Evolutionary conservation across 2,888 invertebrate species (phyloP).

Genomic region (Escarpia spicata): DNA sequence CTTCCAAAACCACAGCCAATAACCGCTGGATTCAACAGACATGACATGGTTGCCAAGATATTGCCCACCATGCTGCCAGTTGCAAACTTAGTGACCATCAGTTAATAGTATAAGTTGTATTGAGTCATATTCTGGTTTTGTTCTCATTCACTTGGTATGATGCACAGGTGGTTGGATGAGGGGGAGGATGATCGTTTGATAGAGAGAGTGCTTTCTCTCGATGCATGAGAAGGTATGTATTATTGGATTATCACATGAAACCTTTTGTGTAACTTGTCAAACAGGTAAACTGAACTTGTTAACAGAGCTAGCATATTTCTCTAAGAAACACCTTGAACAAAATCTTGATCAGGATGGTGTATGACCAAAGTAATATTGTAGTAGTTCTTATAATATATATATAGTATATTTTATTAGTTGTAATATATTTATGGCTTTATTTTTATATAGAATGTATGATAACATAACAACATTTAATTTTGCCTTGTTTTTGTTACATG

Average conservation of each 20-base stretch:
- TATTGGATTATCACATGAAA: background rate
- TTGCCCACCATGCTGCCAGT: no score
- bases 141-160: background rate
- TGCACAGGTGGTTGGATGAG: slow-evolving; percentile 61
- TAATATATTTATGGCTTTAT: background rate
- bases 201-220: slow-evolving; percentile 55
- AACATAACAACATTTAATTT: background rate
- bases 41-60: no score
- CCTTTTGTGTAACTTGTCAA: background rate
- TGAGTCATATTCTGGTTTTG: background rate
- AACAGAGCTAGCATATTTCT: background rate
- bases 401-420: background rate
- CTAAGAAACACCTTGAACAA: background rate
- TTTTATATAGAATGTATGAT: background rate
- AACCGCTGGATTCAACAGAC: no score
- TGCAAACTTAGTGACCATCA: background rate
- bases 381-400: background rate
- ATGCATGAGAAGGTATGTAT: background rate
- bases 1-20: no score
- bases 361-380: background rate
- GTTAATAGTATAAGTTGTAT: no score
- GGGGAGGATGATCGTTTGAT: slow-evolving; percentile 64
- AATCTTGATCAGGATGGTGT: background rate
- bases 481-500: background rate
- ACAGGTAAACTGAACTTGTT: background rate